phyloP scores from a whole-genome alignment of 2,113 vertebrate genomes.

The Crotophaga sulcirostris region DNA sequence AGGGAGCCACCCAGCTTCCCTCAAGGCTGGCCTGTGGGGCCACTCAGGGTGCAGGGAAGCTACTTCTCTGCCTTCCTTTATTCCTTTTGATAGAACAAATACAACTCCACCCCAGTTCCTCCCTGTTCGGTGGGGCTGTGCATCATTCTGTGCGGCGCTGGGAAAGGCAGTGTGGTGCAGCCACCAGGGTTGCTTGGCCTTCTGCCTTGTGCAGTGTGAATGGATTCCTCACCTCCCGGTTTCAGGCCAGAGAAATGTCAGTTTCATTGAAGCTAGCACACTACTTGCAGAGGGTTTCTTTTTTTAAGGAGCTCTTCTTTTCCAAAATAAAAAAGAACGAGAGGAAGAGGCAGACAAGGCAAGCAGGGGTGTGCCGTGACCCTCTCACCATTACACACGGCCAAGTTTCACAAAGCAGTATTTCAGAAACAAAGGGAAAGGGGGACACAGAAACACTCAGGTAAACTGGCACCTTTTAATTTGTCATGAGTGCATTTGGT shows the following conservation, averaged over 20 bases:
- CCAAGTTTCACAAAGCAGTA: background rate
- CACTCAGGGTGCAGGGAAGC: background rate
- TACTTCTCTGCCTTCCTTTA: background rate
- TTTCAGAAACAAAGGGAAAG: slow-evolving; percentile 17
- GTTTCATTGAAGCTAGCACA: background rate
- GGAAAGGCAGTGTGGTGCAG: no score
- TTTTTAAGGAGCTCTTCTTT: background rate
- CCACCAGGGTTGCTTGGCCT: accelerated
- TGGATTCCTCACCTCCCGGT: background rate
- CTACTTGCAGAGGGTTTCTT: background rate
- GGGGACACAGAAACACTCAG: background rate
- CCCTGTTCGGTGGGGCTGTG: accelerated
- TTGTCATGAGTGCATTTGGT: background rate
- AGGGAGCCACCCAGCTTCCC: background rate
- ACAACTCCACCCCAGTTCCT: background rate
- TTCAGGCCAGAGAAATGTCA: background rate
- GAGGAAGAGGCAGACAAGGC: accelerated
- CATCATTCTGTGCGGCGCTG: background rate
- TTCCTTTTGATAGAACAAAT: background rate
- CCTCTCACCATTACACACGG: background rate
- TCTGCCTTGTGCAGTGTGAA: accelerated
- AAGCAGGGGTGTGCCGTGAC: background rate
- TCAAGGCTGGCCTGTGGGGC: background rate
- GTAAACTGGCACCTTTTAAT: background rate
- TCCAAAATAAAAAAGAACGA: background rate